These are phyloP conservation scores for Norana najaformis DNA, from an alignment of 2,888 invertebrate species.

Conservation along the genomic window DNA sequence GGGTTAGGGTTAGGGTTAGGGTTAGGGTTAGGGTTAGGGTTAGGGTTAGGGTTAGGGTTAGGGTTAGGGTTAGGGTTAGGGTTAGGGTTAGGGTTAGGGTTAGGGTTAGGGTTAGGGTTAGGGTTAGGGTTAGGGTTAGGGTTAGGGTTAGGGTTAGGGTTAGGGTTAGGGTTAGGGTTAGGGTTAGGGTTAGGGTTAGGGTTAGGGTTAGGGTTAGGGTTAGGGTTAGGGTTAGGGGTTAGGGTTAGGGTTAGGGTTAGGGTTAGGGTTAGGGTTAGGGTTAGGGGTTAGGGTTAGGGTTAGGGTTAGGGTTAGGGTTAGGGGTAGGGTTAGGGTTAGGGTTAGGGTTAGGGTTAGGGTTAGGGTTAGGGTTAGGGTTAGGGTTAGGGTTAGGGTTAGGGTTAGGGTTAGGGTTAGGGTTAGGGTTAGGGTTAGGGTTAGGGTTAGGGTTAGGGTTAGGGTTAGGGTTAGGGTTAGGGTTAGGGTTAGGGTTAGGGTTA, in stretches of 20 bases:
- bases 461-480: conserved; percentile 45
- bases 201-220: conserved; percentile 41
- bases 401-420: conserved; percentile 32
- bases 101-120: conserved; percentile 46
- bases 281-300: conserved; percentile 42
- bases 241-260: conserved; percentile 46
- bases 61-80: conserved; percentile 43
- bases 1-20: conserved; percentile 43
- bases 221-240: conserved; percentile 43
- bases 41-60: conserved; percentile 45
- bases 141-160: conserved; percentile 46
- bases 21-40: conserved; percentile 40
- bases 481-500: conserved; percentile 47
- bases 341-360: conserved; percentile 36
- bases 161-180: conserved; percentile 46
- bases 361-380: conserved; percentile 38
- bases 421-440: conserved; percentile 42
- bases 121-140: conserved; percentile 45
- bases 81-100: conserved; percentile 46
- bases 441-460: conserved; percentile 42
- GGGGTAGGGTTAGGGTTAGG: conserved; percentile 43
- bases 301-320: conserved; percentile 35
- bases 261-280: conserved; percentile 46
- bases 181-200: conserved; percentile 45
- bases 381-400: conserved; percentile 35